Evolutionary conservation across 1,140 invertebrate species (phyloP).

Genomic region (Harlomillsia oculata): DNA sequence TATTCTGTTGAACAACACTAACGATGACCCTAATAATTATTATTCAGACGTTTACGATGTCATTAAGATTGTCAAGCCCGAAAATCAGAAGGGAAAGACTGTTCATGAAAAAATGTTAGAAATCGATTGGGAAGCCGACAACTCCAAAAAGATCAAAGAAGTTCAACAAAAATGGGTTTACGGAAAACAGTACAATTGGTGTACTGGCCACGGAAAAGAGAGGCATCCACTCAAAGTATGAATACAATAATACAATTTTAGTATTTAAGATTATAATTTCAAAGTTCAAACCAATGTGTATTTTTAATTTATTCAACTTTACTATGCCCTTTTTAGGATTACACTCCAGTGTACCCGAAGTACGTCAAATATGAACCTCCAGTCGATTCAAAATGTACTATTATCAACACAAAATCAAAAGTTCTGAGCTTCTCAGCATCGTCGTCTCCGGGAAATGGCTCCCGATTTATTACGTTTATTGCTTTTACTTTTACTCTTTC

Average conservation of each 20-base stretch:
- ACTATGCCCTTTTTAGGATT: too few species aligned
- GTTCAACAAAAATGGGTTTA: slow-evolving; percentile 7
- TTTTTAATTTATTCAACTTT: too few species aligned
- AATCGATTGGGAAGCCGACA: background rate
- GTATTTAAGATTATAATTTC: too few species aligned
- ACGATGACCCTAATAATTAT: background rate
- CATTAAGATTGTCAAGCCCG: background rate
- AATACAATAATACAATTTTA: background rate
- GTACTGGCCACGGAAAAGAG: slow-evolving; percentile 1
- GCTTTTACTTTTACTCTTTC: too few species aligned
- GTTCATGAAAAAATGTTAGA: slow-evolving; percentile 5
- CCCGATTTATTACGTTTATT: too few species aligned
- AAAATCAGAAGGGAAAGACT: background rate
- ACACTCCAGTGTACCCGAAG: too few species aligned
- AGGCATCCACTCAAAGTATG: slow-evolving; percentile 13
- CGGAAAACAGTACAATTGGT: slow-evolving; percentile 8
- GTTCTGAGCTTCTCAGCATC: too few species aligned
- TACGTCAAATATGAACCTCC: too few species aligned
- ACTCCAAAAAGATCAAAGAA: background rate
- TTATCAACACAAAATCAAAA: too few species aligned
- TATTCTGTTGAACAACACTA: background rate
- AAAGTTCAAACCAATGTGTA: too few species aligned
- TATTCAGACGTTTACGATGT: slow-evolving; percentile 5
- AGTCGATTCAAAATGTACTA: too few species aligned
- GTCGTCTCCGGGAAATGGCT: too few species aligned